A percentile compares a stretch with the other conserved stretches of the same genome.
phyloP scores from a whole-genome alignment of 2,113 vertebrate species.

The Archilochus colubris region DNA sequence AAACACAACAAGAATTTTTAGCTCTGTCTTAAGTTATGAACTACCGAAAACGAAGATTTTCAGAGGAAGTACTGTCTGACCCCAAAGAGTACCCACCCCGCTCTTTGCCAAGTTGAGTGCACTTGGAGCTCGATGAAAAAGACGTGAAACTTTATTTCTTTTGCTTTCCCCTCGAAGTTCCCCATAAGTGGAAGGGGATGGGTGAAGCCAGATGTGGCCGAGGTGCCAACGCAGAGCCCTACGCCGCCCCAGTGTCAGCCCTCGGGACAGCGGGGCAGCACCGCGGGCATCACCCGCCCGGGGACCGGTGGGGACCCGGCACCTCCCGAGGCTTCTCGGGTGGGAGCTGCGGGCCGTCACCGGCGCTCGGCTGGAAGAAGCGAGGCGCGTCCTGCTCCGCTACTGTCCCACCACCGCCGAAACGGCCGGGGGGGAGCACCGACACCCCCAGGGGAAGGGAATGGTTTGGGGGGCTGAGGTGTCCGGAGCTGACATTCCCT shows the following conservation, averaged over 20 bases:
- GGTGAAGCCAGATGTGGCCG: background rate
- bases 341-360: background rate
- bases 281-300: background rate
- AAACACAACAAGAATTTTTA: background rate
- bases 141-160: constrained; percentile 7
- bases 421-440: too few species aligned
- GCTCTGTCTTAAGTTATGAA: background rate
- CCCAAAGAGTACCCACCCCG: background rate
- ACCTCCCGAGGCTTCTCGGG: background rate
- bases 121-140: background rate
- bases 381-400: background rate
- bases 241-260: background rate
- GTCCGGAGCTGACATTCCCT: background rate
- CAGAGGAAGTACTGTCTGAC: background rate
- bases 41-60: background rate
- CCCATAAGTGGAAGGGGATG: background rate
- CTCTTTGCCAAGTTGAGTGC: background rate
- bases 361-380: background rate
- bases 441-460: background rate
- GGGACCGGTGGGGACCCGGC: background rate
- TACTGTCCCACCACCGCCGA: background rate
- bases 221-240: background rate
- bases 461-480: background rate
- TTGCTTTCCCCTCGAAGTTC: background rate
- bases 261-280: background rate